Conservation (phyloP, 2,113 vertebrate species). For the Dipodomys spectabilis region DNA sequence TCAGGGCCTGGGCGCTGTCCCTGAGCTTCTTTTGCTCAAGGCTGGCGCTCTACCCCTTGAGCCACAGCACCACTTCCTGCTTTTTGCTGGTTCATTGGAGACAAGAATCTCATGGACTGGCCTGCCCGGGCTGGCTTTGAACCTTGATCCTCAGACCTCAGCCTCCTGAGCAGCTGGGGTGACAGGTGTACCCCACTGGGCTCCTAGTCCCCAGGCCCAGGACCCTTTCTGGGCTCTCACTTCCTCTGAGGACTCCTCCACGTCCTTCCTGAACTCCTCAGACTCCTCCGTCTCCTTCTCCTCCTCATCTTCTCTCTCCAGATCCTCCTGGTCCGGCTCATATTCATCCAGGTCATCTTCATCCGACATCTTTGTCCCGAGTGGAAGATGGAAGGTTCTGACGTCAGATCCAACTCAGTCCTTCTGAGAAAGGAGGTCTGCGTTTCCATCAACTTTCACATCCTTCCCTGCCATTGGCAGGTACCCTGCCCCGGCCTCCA, state of each 20-base stretch:
- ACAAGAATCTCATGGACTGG: too few relatives aligned
- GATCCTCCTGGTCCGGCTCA: conserved; percentile 36
- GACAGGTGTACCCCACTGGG: too few relatives aligned
- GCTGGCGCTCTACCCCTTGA: too few relatives aligned
- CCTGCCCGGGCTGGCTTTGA: too few relatives aligned
- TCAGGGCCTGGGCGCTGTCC: too few relatives aligned
- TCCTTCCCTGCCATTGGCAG: background rate
- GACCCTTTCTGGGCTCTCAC: conserved; percentile 63
- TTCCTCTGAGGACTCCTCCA: conserved; percentile 54
- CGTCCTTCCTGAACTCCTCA: conserved; percentile 6
- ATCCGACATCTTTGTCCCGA: conserved; percentile 82
- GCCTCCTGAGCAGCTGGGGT: too few relatives aligned
- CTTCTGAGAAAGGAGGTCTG: conserved; percentile 11
- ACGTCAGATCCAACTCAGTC: conserved; percentile 11
- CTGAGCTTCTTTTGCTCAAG: too few relatives aligned
- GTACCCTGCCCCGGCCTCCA: background rate
- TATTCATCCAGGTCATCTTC: conserved; percentile 73
- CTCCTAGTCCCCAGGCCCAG: background rate
- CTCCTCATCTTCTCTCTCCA: conserved; percentile 70
- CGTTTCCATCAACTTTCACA: background rate
- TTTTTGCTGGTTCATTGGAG: too few relatives aligned
- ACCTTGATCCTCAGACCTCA: too few relatives aligned
- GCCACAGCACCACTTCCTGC: too few relatives aligned
- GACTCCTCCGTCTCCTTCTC: conserved; percentile 25
- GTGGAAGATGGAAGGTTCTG: background rate